phyloP scores from a whole-genome alignment of 2,113 vertebrate species.

The Xiphophorus maculatus region DNA sequence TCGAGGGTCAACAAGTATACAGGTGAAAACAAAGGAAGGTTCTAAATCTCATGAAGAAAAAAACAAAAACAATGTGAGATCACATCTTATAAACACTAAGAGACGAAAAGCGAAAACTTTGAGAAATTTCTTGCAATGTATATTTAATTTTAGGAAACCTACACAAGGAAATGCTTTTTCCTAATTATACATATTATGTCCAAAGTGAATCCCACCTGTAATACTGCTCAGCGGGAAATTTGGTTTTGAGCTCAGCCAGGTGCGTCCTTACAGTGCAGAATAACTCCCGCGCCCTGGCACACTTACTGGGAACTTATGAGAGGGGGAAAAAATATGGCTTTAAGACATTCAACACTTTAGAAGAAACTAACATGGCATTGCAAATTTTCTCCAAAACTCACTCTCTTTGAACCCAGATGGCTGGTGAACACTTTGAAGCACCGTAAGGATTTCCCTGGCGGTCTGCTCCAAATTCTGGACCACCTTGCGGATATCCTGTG shows the following conservation, averaged over 20 bases:
- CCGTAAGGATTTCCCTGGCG: constrained; percentile 93
- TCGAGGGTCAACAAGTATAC: not conserved
- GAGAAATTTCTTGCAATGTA: too few species aligned
- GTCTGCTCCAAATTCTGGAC: constrained; percentile 94
- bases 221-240: constrained; percentile 94
- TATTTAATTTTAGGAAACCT: too few species aligned
- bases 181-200: too few species aligned
- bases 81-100: too few species aligned
- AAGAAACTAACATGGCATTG: not conserved
- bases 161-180: too few species aligned
- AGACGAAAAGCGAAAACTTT: too few species aligned
- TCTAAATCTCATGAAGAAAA: too few species aligned
- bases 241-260: constrained; percentile 92
- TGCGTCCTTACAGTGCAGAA: constrained; percentile 88
- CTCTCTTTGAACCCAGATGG: constrained; percentile 93
- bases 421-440: constrained; percentile 96
- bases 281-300: constrained; percentile 90
- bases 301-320: constrained; percentile 90
- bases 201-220: constrained; percentile 84
- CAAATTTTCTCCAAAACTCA: constrained; percentile 69
- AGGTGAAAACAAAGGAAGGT: not conserved
- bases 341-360: not conserved
- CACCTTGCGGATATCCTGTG: constrained; percentile 93
- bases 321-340: not conserved
- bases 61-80: too few species aligned